Percentiles rank a stretch among this genome's conserved stretches.
Conservation (phyloP, 2,888 invertebrate genomes). For the Dendrolimus houi region DNA sequence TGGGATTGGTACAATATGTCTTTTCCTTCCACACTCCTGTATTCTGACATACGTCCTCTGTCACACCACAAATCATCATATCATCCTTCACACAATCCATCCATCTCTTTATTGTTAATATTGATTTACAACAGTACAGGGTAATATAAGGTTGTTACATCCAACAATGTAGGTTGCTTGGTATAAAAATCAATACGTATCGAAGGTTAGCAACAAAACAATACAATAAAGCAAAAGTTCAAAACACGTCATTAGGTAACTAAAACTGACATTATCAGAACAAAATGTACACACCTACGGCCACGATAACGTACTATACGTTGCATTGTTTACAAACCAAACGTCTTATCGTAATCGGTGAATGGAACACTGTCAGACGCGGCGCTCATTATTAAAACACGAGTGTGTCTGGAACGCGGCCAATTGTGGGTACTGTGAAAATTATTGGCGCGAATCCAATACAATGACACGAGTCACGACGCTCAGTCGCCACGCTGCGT, state of each 20-base stretch:
- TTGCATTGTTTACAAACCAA: conserved; percentile 64
- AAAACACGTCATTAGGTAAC: conserved; percentile 7
- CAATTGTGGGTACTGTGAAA: conserved; percentile 6
- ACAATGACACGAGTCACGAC: conserved; percentile 35
- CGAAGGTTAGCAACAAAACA: not conserved
- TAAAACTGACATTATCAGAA: conserved; percentile 18
- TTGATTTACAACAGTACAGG: conserved; percentile 3
- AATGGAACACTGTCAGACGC: conserved; percentile 27
- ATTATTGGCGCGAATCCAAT: conserved; percentile 40
- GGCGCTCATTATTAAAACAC: conserved; percentile 17
- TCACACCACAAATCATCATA: no score
- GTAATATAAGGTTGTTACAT: no score
- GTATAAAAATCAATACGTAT: no score
- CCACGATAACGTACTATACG: conserved; percentile 31
- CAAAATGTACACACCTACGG: conserved; percentile 1
- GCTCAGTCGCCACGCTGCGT: conserved; percentile 43
- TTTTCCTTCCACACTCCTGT: no score
- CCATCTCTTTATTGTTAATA: conserved; percentile 6
- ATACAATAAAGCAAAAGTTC: not conserved
- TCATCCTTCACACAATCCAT: no score
- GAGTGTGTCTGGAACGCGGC: conserved; percentile 18
- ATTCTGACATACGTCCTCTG: no score
- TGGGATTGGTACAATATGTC: no score
- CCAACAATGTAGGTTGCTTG: no score
- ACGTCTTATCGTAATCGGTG: conserved; percentile 38